A percentile compares a stretch with the other conserved stretches of the same genome.
Conservation (phyloP, 2,888 invertebrate genomes). For the Thalpophila matura region DNA sequence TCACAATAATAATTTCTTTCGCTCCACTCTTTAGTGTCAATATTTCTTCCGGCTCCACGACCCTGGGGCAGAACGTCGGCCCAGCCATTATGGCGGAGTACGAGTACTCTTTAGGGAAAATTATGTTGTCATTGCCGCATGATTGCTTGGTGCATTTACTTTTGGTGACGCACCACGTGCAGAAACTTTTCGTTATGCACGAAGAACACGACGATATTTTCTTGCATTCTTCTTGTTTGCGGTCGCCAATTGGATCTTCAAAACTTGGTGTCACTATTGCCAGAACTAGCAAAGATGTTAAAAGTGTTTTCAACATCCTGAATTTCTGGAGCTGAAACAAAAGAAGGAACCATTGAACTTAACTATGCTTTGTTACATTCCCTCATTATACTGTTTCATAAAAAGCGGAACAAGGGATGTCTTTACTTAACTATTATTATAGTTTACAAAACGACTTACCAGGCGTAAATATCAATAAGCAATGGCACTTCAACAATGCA, state of each 20-base stretch:
- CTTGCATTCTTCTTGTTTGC: constrained; percentile 63
- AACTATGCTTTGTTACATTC: constrained; percentile 15
- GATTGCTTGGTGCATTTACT: constrained; percentile 79
- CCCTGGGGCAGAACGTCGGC: constrained; percentile 78
- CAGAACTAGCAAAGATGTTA: constrained; percentile 51
- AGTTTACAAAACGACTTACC: constrained; percentile 52
- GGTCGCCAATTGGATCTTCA: constrained; percentile 35
- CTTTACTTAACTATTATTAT: background rate
- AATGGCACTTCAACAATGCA: constrained; percentile 32
- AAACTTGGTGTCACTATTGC: constrained; percentile 36
- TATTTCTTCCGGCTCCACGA: constrained; percentile 70
- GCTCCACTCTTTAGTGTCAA: constrained; percentile 74
- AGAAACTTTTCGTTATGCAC: constrained; percentile 74
- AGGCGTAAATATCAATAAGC: constrained; percentile 32
- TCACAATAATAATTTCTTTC: constrained; percentile 72
- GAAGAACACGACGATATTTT: constrained; percentile 73
- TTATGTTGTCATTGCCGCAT: constrained; percentile 83
- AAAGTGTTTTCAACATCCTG: constrained; percentile 44
- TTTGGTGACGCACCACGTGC: constrained; percentile 84
- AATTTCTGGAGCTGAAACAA: constrained; percentile 41
- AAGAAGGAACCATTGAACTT: constrained; percentile 20
- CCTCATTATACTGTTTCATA: background rate
- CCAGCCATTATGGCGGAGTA: constrained; percentile 78
- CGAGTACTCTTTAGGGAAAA: constrained; percentile 73
- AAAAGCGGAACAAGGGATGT: background rate